Evolutionary conservation across 1,140 invertebrate species (phyloP).

Genomic region (Drosophila virilis): DNA sequence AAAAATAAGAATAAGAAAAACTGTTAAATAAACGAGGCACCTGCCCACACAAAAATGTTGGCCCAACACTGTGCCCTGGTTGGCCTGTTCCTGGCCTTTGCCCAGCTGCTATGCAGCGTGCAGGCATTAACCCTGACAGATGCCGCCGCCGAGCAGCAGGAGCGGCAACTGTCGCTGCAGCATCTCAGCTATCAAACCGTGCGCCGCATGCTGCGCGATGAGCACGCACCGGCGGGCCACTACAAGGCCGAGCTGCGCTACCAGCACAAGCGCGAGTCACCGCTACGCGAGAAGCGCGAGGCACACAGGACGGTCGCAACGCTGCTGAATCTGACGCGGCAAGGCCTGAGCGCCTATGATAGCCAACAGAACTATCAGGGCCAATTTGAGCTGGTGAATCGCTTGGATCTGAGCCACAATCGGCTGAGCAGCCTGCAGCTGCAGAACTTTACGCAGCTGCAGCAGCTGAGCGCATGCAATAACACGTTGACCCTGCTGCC

Average conservation of each 20-base stretch:
- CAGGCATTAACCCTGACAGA: constrained; percentile 24
- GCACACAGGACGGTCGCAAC: not conserved
- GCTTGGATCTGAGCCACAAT: constrained; percentile 63
- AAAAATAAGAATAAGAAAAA: constrained; percentile 19
- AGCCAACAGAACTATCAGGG: constrained; percentile 58
- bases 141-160: constrained; percentile 45
- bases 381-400: constrained; percentile 51
- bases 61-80: constrained; percentile 6
- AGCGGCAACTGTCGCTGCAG: constrained; percentile 47
- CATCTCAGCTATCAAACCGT: constrained; percentile 65
- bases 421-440: constrained; percentile 43
- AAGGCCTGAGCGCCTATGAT: constrained; percentile 50
- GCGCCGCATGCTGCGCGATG: constrained; percentile 75
- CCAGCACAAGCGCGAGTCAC: constrained; percentile 53
- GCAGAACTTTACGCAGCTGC: constrained; percentile 53
- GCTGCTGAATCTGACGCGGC: constrained; percentile 56
- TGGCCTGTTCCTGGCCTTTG: constrained; percentile 19
- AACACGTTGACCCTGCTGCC: constrained; percentile 56
- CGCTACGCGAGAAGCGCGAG: constrained; percentile 13
- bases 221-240: constrained; percentile 66
- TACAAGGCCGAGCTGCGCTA: constrained; percentile 69
- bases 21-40: constrained; percentile 20
- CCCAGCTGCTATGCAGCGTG: constrained; percentile 20
- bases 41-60: constrained; percentile 42
- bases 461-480: constrained; percentile 58